Evolutionary conservation across 2,888 invertebrate genomes (phyloP).

Genomic region (Schizotus pectinicornis): DNA sequence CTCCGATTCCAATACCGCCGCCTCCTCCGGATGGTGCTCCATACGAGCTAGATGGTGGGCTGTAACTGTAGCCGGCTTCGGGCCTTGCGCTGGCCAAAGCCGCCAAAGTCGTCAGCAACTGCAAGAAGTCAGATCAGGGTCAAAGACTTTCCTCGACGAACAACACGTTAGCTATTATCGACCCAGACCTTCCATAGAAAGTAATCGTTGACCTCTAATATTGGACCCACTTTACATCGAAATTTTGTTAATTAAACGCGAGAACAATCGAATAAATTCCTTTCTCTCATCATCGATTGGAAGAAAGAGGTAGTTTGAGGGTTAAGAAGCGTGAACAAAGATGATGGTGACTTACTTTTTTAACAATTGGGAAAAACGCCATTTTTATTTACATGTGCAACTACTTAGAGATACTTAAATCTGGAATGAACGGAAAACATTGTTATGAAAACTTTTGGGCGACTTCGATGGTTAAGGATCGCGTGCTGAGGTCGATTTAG

Average conservation of each 20-base stretch:
- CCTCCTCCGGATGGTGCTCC: slow-evolving; percentile 57
- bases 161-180: too few species aligned
- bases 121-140: slow-evolving; percentile 33
- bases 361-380: slow-evolving; percentile 24
- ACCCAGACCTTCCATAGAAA: too few species aligned
- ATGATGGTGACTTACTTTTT: slow-evolving; percentile 26
- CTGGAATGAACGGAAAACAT: slow-evolving; percentile 13
- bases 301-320: neutral
- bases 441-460: slow-evolving; percentile 12
- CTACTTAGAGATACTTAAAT: slow-evolving; percentile 20
- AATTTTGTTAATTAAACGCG: too few species aligned
- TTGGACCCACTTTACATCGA: too few species aligned
- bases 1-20: slow-evolving; percentile 45
- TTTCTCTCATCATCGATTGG: neutral
- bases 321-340: too few species aligned
- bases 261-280: neutral
- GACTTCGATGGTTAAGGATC: slow-evolving; percentile 31
- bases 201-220: too few species aligned
- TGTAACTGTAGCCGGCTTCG: slow-evolving; percentile 69
- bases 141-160: slow-evolving; percentile 2
- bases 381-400: slow-evolving; percentile 14
- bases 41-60: slow-evolving; percentile 56
- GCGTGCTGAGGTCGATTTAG: slow-evolving; percentile 12
- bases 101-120: slow-evolving; percentile 60
- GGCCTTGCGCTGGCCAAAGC: slow-evolving; percentile 68